Base-by-base conservation (phyloP, 2,888 invertebrate genomes). In the Oxytorus armatus region DNA sequence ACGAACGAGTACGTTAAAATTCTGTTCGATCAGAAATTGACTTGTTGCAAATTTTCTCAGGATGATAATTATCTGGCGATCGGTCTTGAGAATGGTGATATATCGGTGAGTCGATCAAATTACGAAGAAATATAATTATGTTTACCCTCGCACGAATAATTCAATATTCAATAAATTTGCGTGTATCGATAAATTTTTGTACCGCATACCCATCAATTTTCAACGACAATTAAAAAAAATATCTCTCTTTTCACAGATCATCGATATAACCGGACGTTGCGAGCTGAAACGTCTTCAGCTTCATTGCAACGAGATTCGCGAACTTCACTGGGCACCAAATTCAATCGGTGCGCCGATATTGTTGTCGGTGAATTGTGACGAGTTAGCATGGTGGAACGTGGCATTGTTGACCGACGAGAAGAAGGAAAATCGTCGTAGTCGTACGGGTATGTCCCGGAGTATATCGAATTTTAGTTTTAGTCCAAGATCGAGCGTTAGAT, bases 1-100 rank as follows among this genome's bases (percentile, higher is more conserved):
- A 55, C 59, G 18, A 80, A 65, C 68, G 16, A 81, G 57, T 33
- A 77, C 10, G 66, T 77, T 33, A 75, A 69, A 18, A 44, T 75
- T 11, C 7, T 25, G 4, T 85, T 77, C 61, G 70, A 81, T 11
- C 44, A 79, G 1, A 84, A 83, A 75, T 69, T 88, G 21, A 87
- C 85, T 18, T 89, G 85, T 55, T 90, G 90, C 76, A 85, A 87
- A 63, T 90, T 92, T 93, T 94, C 95, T 0, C 88, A 92, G 0
- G 94, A 95, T 85, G 94, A 94, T 3, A 91, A 93, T 65, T 92
- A 95, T 76, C 91, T 96, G 11, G 95, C 95, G 0, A 87, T 95
- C 85, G 96, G 96, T 0, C 93, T 94, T 18, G 93, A 94, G 59
- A 93, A 93, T 21, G 96, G 96, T 0, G 92, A 93, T 78, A 94